These are phyloP conservation scores for Empis stercorea DNA, from an alignment of 2,888 invertebrate genomes.

Conservation along the genomic window DNA sequence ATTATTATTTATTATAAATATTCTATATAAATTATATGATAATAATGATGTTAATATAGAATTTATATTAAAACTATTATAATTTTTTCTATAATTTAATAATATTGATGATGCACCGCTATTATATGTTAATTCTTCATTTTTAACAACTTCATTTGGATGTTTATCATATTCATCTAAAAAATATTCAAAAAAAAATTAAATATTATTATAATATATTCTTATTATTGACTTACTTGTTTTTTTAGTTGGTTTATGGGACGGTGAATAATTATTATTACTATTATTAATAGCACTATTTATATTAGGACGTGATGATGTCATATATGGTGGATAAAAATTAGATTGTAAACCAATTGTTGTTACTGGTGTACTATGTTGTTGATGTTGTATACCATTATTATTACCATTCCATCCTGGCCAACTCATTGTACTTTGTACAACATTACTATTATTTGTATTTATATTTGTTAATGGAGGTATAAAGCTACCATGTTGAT, in stretches of 20 bases:
- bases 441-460: conserved; percentile 29
- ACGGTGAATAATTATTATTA: conserved; percentile 27
- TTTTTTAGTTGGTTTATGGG: conserved; percentile 52
- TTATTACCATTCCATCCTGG: conserved; percentile 14
- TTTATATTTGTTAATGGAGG: conserved; percentile 22
- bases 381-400: conserved; percentile 12
- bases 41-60: too few species aligned
- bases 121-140: conserved; percentile 76
- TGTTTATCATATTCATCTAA: conserved; percentile 76
- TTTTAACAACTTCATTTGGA: conserved; percentile 86
- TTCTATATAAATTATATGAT: too few species aligned
- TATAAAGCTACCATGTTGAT: conserved; percentile 10
- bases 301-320: conserved; percentile 21
- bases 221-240: conserved; percentile 33
- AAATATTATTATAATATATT: too few species aligned
- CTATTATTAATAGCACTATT: conserved; percentile 26
- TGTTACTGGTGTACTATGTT: conserved; percentile 15
- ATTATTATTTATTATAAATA: not conserved
- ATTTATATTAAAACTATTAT: not conserved
- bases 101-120: conserved; percentile 26
- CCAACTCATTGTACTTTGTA: conserved; percentile 30
- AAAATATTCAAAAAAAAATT: too few species aligned
- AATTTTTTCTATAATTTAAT: not conserved
- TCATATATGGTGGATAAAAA: conserved; percentile 23
- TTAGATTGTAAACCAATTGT: conserved; percentile 17